Conservation (phyloP, 2,113 vertebrate species). For the Tenrec ecaudatus region DNA sequence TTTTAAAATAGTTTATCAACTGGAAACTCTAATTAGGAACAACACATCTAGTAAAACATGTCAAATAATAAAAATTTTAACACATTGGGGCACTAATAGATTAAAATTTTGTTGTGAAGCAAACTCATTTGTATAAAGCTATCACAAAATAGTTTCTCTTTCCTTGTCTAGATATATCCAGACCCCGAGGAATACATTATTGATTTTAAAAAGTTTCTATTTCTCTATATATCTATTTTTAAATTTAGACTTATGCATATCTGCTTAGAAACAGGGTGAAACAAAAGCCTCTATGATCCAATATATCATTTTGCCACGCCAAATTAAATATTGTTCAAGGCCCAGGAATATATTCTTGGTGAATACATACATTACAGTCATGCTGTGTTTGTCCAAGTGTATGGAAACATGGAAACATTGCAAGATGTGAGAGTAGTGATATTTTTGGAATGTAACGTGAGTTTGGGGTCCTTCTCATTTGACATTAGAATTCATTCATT, state of each 20-base stretch:
- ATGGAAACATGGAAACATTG: background rate
- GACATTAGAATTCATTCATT: background rate
- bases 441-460: background rate
- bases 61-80: conserved; percentile 25
- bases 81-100: background rate
- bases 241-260: background rate
- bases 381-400: background rate
- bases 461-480: background rate
- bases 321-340: background rate
- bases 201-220: background rate
- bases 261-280: background rate
- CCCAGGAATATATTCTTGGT: background rate
- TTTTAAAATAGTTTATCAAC: background rate
- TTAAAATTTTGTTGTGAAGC: background rate
- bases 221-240: background rate
- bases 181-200: background rate
- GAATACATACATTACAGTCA: fast-evolving
- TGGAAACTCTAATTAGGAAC: conserved; percentile 51
- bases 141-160: background rate
- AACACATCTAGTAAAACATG: background rate
- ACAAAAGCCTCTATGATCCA: background rate
- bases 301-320: background rate
- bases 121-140: conserved; percentile 26
- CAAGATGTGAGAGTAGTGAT: background rate
- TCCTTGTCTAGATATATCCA: background rate